Evolutionary conservation across 1,140 invertebrate species (phyloP).

Genomic region (Formica selysi): DNA sequence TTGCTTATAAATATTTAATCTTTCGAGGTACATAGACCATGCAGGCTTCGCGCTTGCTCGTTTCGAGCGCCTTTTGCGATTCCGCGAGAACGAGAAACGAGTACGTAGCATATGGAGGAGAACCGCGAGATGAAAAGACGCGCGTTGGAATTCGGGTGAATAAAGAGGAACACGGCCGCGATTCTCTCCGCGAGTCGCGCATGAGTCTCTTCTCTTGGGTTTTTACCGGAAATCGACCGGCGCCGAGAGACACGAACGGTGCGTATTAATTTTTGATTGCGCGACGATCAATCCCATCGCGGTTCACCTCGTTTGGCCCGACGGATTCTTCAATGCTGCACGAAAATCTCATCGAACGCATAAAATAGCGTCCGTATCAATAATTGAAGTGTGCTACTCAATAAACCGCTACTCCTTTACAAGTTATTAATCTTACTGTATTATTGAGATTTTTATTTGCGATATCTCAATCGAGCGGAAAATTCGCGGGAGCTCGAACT

Average conservation of each 20-base stretch:
- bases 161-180: constrained; percentile 56
- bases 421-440: background rate
- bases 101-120: background rate
- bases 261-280: constrained; percentile 74
- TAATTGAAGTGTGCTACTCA: background rate
- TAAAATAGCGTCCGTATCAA: background rate
- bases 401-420: background rate
- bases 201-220: constrained; percentile 37
- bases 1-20: constrained; percentile 67
- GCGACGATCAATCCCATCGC: constrained; percentile 72
- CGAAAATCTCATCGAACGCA: constrained; percentile 46
- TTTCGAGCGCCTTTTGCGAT: constrained; percentile 26
- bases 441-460: background rate
- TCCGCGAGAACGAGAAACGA: constrained; percentile 33
- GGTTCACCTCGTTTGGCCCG: constrained; percentile 68
- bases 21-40: constrained; percentile 31
- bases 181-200: constrained; percentile 42
- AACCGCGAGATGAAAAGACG: constrained; percentile 13
- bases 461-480: too few relatives aligned
- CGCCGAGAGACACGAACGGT: constrained; percentile 61
- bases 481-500: background rate
- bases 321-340: constrained; percentile 48
- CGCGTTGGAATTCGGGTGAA: constrained; percentile 57
- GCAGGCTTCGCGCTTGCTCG: constrained; percentile 21
- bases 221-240: constrained; percentile 72